Conservation (phyloP, 2,888 invertebrate genomes). For the Hetaerina titia region DNA sequence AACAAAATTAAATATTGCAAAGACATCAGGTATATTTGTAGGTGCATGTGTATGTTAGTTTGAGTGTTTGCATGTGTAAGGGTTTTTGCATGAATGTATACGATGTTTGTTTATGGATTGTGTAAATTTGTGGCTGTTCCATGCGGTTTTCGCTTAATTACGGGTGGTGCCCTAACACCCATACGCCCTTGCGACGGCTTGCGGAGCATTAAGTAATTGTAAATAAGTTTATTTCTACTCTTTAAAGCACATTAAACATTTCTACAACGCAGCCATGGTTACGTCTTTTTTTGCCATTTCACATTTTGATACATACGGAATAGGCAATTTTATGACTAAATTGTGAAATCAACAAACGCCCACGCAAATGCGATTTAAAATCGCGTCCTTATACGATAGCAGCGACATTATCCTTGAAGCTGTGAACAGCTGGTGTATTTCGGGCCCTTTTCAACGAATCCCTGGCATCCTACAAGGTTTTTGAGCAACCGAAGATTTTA, state of each 20-base stretch:
- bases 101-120: too few species aligned
- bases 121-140: neutral
- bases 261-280: too few species aligned
- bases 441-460: neutral
- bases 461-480: neutral
- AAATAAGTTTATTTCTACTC: neutral
- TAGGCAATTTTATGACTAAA: neutral
- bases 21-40: too few species aligned
- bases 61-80: too few species aligned
- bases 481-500: neutral
- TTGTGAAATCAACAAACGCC: neutral
- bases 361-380: neutral
- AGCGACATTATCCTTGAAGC: conserved; percentile 32
- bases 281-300: too few species aligned
- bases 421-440: conserved; percentile 15
- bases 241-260: too few species aligned
- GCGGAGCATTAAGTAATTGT: neutral
- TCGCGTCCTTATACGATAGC: conserved; percentile 3
- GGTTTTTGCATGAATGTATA: too few species aligned
- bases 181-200: too few species aligned
- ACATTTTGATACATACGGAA: too few species aligned
- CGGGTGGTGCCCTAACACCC: too few species aligned
- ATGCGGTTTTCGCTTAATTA: neutral
- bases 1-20: too few species aligned
- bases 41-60: too few species aligned